Conservation (phyloP, 2,113 vertebrate genomes). For the Chloebia gouldiae region DNA sequence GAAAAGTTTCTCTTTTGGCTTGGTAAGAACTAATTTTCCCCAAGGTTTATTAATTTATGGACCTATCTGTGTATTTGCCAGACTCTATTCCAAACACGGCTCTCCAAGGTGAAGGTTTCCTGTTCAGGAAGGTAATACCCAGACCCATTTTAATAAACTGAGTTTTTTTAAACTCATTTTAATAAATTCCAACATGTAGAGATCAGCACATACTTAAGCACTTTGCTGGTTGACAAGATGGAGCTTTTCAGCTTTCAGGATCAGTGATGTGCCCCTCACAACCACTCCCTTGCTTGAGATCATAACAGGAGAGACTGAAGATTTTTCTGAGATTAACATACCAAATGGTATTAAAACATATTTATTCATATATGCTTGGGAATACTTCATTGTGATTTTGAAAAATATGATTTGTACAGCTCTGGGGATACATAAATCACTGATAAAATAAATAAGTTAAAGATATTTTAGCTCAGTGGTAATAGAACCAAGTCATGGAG, state of each 20-base stretch:
- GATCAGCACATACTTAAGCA: not conserved
- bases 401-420: not conserved
- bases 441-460: not conserved
- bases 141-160: not conserved
- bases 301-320: not conserved
- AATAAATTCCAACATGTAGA: not conserved
- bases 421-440: not conserved
- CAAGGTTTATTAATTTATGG: not conserved
- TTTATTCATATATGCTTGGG: slow-evolving; percentile 1
- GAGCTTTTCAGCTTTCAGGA: not conserved
- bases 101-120: not conserved
- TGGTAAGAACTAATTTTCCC: not conserved
- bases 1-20: not conserved
- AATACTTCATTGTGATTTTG: slow-evolving; percentile 4
- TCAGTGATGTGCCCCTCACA: not conserved
- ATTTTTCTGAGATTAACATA: slow-evolving; percentile 23
- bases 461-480: not conserved
- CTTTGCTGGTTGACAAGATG: not conserved
- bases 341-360: not conserved
- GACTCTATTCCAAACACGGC: not conserved
- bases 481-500: not conserved
- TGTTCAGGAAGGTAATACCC: not conserved
- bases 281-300: slow-evolving; percentile 11
- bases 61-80: not conserved
- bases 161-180: not conserved